Base-by-base conservation (phyloP, 64 coral and sea anemone species). In the Actinia equina region DNA sequence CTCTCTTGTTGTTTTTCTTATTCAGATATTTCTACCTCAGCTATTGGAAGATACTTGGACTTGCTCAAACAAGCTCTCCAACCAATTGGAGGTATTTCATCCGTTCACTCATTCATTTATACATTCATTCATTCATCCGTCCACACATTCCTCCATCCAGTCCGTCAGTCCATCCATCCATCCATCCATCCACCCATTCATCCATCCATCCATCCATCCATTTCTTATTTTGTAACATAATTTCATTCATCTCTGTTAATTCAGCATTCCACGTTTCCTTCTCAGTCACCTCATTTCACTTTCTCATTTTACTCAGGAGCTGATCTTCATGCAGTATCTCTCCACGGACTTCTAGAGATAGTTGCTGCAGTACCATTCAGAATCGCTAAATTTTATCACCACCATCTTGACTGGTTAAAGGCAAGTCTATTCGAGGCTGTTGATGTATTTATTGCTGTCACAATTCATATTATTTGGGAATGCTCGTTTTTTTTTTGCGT, bases 361-460 rank as follows among this genome's bases (percentile, higher is more conserved):
- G 85, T 99, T 4, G 88, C 91, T 37, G 93, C 91, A 20, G 93
- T 86, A 26, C 90, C 93, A 0, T 22, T 86, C 19, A 37, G 64
- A 20, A 17, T 99, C 11, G 86, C 97, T 16, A 71, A 67, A 4
- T 74, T 99, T 55, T 93, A 88, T 70, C 84, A 95, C 85, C 67
- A 88, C 6, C 80, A 94, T 23, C 88, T 99, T 13, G 82, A 88
- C 42, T 99, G 97, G 97, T 88, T 99, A 60, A 99, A 99, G 90
- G 93, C 82, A 52, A 44, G 42, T 14, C 20, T 81, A 2, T 52
- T 49, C 49, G 15, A 52, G 45, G 4, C 43, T 11, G 42, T 65
- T 65, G n/a, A 65, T 15, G 18, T 19, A 1, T 0, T 7, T 49
- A 49, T 59, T 16, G 57, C 57, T 59, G 2, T 59, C 57, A 49